Base-by-base conservation (phyloP, 2,888 invertebrate genomes). In the Acrobasis consociella region DNA sequence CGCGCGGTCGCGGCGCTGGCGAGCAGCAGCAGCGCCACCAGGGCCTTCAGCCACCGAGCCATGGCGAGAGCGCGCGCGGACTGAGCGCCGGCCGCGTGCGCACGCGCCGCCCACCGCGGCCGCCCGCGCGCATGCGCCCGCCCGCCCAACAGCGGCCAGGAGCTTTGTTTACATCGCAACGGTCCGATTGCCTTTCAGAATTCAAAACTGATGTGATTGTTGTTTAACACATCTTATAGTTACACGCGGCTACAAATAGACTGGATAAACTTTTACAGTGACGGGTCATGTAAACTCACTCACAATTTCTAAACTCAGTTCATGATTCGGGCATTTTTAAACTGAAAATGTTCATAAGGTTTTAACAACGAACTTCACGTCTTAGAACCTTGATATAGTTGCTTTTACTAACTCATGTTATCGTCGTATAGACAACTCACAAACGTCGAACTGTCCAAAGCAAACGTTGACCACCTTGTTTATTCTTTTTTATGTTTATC, bases 1-100 rank as follows among this genome's bases (percentile, higher is more conserved):
- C 88, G 80, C 85, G 90, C 86, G 82, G 86, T 84, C 85, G 83
- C 88, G 89, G 89, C 85, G 77, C 82, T 88, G 87, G 90, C 86
- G 81, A 94, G 91, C 86, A 94, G 91, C 87, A 94, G 87, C 78
- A 90, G 81, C 78, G 87, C 88, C 83, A 83, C 86, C 77, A 91
- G 82, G 83, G 87, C 89, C 86, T 85, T 82, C 86, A 90, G 85
- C 89, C 88, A 90, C 84, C 91, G 90, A 87, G 91, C 91, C 93
- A 92, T 93, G 87, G 86, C 89, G 85, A 89, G 74, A 83, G 86
- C 90, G 87, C 90, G 89, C 91, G 91, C 87, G 89, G 83, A 91
- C 91, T 90, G 90, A 83, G 75, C 77, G 70, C 11, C 76, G 76
- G 76, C 77, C 72, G 74, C 72, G 78, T 74, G 81, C 82, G 80